A percentile compares a stretch with the other conserved stretches of the same genome.
Evolutionary conservation across 2,888 invertebrate species (phyloP).

Genomic region (Orthosia cruda): DNA sequence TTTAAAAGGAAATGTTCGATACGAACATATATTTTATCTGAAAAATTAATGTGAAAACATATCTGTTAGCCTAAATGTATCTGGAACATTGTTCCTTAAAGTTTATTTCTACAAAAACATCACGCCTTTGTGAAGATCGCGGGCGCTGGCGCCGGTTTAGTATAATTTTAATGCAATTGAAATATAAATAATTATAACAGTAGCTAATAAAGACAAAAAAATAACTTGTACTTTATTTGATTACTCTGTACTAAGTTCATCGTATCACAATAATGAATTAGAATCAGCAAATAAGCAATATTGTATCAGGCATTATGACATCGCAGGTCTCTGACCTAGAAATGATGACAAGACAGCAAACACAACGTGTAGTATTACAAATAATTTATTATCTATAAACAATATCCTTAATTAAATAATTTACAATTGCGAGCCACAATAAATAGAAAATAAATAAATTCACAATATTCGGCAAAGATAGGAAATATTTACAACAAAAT

Average conservation of each 20-base stretch:
- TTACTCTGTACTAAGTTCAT: conserved; percentile 57
- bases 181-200: neutral
- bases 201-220: neutral
- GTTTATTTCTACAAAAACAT: too few species aligned
- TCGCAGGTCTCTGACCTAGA: conserved; percentile 58
- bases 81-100: too few species aligned
- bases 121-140: too few species aligned
- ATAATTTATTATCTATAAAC: conserved; percentile 52
- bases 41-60: too few species aligned
- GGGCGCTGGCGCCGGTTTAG: too few species aligned
- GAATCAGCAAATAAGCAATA: conserved; percentile 55
- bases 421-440: conserved; percentile 35
- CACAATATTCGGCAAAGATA: conserved; percentile 4
- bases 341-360: conserved; percentile 42
- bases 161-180: neutral
- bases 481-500: conserved; percentile 62
- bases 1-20: neutral
- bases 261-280: conserved; percentile 50
- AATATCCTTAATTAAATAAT: conserved; percentile 35
- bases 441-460: conserved; percentile 44
- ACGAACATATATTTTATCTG: too few species aligned
- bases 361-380: conserved; percentile 17
- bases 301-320: conserved; percentile 61
- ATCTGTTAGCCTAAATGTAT: too few species aligned
- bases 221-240: conserved; percentile 10